Base-by-base conservation (phyloP, 2,888 invertebrate species). In the Terebella lapidaria region DNA sequence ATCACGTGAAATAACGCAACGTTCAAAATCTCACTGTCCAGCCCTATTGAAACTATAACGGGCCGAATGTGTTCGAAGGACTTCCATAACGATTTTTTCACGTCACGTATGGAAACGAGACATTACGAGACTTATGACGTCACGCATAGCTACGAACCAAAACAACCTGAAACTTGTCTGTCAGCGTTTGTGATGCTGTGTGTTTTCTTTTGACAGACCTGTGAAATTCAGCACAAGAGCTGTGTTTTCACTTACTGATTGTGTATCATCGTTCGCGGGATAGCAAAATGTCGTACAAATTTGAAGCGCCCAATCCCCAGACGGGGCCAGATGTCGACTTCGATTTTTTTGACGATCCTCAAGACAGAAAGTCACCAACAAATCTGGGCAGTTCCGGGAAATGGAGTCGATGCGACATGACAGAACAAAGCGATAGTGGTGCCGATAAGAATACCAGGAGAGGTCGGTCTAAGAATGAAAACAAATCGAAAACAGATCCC, bases 301-400 rank as follows among this genome's bases (percentile, higher is more conserved):
- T 35, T 35, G n/a, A 35, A 15, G 42, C 42, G 10, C 42, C 42
- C 42, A n/a, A 35, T n/a, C 42, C 42, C 42, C 10, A 35, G 10
- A 15, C n/a, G 42, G 42, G n/a, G 10, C 10, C 29, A 35, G 57
- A 53, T 10, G 57, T 57, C 24, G 57, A 57, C 24, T 57, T 52
- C 29, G 57, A 57, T 25, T 57, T 57, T 52, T 57, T 57, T 42
- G 57, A 57, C n/a, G 22, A 28, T 20, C 51, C 49, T 2, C 3
- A 28, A 35, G 51, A 10, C 5, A 10, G 51, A 5, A 10, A 15
- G 20, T 49, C 51, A 10, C 20, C 25, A 22, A 35, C 28, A 15
- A 35, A 55, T 24, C n/a, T 22, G 28, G 3, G 20, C 2, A 22
- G 22, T 2, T 1, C 55, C 5, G 3, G 42, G 29, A 30, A 29